Percentiles rank a stretch among this genome's conserved stretches.
These are phyloP conservation scores for Lycocerus yunnanus DNA, from an alignment of 2,888 invertebrate genomes.

Conservation along the genomic window DNA sequence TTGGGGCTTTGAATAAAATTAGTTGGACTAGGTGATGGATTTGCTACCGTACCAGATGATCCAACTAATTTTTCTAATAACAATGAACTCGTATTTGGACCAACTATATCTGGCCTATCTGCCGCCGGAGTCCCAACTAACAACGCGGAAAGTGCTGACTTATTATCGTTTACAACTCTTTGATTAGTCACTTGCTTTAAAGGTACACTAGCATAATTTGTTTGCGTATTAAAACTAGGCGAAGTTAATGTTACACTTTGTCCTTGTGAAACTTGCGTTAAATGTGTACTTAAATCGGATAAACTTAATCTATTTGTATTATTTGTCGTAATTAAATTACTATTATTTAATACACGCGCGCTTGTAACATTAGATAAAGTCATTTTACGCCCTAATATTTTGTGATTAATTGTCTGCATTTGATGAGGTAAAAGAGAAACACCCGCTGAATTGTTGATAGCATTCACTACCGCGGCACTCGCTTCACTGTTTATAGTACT, in stretches of 20 bases:
- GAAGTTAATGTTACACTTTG: slow-evolving; percentile 54
- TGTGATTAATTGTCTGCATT: slow-evolving; percentile 49
- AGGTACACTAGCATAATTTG: slow-evolving; percentile 49
- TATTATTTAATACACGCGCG: slow-evolving; percentile 53
- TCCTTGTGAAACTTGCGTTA: slow-evolving; percentile 42
- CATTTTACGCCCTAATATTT: slow-evolving; percentile 61
- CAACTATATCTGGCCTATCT: slow-evolving; percentile 61
- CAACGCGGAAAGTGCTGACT: slow-evolving; percentile 62
- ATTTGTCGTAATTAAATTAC: slow-evolving; percentile 54
- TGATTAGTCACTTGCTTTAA: slow-evolving; percentile 46
- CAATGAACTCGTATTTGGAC: slow-evolving; percentile 59
- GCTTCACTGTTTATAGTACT: slow-evolving; percentile 61
- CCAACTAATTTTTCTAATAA: slow-evolving; percentile 60
- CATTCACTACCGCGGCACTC: slow-evolving; percentile 61
- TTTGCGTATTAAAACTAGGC: slow-evolving; percentile 47
- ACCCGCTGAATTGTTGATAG: slow-evolving; percentile 47
- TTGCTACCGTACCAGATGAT: slow-evolving; percentile 49
- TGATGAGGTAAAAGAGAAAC: slow-evolving; percentile 49
- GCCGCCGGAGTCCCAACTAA: slow-evolving; percentile 65
- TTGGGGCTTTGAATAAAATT: slow-evolving; percentile 49
- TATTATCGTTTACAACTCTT: slow-evolving; percentile 38
- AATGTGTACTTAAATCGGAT: slow-evolving; percentile 42
- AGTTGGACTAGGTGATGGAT: slow-evolving; percentile 40
- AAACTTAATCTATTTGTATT: slow-evolving; percentile 47
- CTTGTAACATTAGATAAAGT: slow-evolving; percentile 60